phyloP scores from a whole-genome alignment of 2,888 invertebrate genomes.

The Incurvaria masculella region DNA sequence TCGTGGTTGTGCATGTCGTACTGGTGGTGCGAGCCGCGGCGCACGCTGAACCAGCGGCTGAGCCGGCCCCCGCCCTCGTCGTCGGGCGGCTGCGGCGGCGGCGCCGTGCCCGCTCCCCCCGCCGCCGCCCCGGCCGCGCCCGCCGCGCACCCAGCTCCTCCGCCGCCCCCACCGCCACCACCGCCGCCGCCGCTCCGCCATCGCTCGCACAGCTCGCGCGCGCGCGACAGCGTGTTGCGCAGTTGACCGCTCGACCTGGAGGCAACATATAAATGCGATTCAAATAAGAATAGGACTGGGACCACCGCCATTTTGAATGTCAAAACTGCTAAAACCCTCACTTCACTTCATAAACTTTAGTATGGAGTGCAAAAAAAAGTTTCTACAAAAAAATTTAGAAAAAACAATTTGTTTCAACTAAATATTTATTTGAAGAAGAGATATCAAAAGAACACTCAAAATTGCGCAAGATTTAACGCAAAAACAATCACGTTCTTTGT shows the following conservation, averaged over 20 bases:
- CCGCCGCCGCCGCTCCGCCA: slow-evolving; percentile 57
- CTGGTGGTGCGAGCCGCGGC: slow-evolving; percentile 78
- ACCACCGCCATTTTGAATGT: too few relatives aligned
- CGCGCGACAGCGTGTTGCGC: slow-evolving; percentile 77
- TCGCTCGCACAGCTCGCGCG: slow-evolving; percentile 79
- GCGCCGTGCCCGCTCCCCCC: slow-evolving; percentile 29
- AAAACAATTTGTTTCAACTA: too few relatives aligned
- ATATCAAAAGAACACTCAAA: too few relatives aligned
- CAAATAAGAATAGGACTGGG: too few relatives aligned
- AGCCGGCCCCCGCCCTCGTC: slow-evolving; percentile 71
- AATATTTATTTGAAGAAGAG: too few relatives aligned
- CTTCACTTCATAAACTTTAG: too few relatives aligned
- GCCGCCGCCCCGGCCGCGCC: slow-evolving; percentile 38
- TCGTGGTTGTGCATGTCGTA: slow-evolving; percentile 64
- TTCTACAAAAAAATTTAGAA: too few relatives aligned
- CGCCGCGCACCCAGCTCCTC: slow-evolving; percentile 49
- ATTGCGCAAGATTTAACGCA: too few relatives aligned
- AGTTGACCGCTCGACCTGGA: slow-evolving; percentile 72
- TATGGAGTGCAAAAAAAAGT: too few relatives aligned
- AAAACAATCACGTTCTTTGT: too few relatives aligned
- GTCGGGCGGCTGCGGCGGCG: slow-evolving; percentile 44
- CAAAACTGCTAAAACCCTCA: too few relatives aligned
- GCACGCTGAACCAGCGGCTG: slow-evolving; percentile 86
- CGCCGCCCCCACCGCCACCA: slow-evolving; percentile 67
- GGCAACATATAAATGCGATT: slow-evolving; percentile 13